Conservation (phyloP, 2,888 invertebrate genomes). For the Craniophora ligustri region DNA sequence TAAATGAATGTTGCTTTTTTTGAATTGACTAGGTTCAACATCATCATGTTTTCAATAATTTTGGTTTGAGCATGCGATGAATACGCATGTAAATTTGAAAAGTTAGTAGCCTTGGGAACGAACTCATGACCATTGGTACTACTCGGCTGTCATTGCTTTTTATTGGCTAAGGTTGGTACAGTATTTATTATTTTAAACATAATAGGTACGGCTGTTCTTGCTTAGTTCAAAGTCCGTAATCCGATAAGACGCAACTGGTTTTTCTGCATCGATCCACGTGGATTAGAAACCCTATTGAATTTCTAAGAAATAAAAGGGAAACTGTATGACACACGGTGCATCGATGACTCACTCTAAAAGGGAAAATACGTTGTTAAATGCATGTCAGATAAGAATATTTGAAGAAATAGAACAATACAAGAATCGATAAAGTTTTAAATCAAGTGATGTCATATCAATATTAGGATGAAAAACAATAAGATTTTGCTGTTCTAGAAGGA, state of each 20-base stretch:
- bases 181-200: too few relatives aligned
- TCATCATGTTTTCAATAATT: too few relatives aligned
- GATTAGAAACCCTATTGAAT: constrained; percentile 13
- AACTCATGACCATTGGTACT: too few relatives aligned
- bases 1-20: too few relatives aligned
- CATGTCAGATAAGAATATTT: constrained; percentile 18
- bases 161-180: too few relatives aligned
- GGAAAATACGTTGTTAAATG: constrained; percentile 27
- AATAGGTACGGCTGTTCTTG: too few relatives aligned
- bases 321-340: constrained; percentile 19
- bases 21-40: too few relatives aligned
- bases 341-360: constrained; percentile 27
- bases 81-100: too few relatives aligned
- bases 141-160: too few relatives aligned
- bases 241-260: constrained; percentile 12
- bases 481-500: constrained; percentile 29
- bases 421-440: constrained; percentile 19
- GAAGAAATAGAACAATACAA: constrained; percentile 15
- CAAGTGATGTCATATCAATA: constrained; percentile 14
- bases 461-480: constrained; percentile 16
- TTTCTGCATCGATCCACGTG: constrained; percentile 22
- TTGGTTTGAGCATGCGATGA: too few relatives aligned
- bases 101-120: too few relatives aligned
- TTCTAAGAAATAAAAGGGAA: constrained; percentile 39
- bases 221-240: neutral